Evolutionary conservation across 1,140 invertebrate species (phyloP).

Genomic region (Tachypleus tridentatus): DNA sequence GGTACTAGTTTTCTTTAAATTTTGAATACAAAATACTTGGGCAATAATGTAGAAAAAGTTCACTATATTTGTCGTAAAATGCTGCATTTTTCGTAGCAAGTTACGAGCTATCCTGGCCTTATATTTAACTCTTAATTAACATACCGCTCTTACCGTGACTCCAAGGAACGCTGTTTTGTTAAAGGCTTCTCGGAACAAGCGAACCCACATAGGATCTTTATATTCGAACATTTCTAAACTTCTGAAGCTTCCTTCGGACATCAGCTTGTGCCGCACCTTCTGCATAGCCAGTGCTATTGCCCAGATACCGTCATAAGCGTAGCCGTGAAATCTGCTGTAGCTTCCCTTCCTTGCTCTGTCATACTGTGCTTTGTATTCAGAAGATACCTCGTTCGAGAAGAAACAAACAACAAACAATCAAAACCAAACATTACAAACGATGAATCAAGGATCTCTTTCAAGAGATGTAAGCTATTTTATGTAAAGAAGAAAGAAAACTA

Average conservation of each 20-base stretch:
- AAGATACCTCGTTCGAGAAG: too few species aligned
- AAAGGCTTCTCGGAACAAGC: constrained; percentile 70
- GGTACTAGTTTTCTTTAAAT: too few species aligned
- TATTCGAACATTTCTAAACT: constrained; percentile 61
- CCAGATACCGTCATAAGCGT: constrained; percentile 96
- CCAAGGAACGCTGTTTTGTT: constrained; percentile 85
- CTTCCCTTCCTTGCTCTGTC: constrained; percentile 59
- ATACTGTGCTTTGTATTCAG: constrained; percentile 62
- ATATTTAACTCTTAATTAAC: neutral
- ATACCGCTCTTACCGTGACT: constrained; percentile 57
- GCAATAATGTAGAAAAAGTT: too few species aligned
- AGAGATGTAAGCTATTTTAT: too few species aligned
- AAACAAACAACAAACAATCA: too few species aligned
- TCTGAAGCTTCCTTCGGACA: constrained; percentile 7
- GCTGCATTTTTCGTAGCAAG: too few species aligned
- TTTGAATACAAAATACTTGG: too few species aligned
- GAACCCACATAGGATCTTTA: constrained; percentile 72
- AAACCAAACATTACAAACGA: too few species aligned
- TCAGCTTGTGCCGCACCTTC: constrained; percentile 58
- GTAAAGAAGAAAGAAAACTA: too few species aligned
- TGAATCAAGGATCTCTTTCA: too few species aligned
- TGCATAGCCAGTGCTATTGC: constrained; percentile 84
- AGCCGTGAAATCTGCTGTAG: constrained; percentile 90
- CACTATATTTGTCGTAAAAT: too few species aligned
- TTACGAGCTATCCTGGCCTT: neutral